phyloP scores from a whole-genome alignment of 2,113 vertebrate genomes.

The Leucoraja erinaceus region DNA sequence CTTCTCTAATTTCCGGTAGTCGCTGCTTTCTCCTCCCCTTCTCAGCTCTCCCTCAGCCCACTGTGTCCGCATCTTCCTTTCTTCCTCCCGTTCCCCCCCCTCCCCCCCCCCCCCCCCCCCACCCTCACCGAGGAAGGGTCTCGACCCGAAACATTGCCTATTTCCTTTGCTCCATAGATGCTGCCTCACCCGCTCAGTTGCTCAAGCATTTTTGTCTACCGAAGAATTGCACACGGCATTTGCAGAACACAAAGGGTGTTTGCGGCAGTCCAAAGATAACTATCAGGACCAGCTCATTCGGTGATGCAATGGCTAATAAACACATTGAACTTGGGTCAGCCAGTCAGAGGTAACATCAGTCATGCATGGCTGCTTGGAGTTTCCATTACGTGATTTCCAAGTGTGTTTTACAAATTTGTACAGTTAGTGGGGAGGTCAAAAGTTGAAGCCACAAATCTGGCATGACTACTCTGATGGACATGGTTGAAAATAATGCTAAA shows the following conservation, averaged over 20 bases:
- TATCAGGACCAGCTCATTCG: not conserved
- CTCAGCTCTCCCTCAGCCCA: too few species aligned
- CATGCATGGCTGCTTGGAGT: not conserved
- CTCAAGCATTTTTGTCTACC: too few species aligned
- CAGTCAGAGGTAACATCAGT: conserved; percentile 6
- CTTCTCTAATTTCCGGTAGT: too few species aligned
- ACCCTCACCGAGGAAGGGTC: too few species aligned
- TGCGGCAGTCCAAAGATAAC: not conserved
- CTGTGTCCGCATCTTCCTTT: too few species aligned
- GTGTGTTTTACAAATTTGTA: not conserved
- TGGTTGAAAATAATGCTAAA: not conserved
- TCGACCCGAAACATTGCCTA: too few species aligned
- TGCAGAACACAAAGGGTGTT: not conserved
- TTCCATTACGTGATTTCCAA: not conserved
- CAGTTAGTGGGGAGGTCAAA: not conserved
- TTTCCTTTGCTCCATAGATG: too few species aligned
- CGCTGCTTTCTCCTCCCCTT: too few species aligned
- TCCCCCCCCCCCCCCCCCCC: too few species aligned
- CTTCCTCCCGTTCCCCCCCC: too few species aligned
- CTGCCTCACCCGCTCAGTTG: too few species aligned
- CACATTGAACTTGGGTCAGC: not conserved
- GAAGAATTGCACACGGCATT: not conserved
- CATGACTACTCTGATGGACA: not conserved
- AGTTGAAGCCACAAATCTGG: not conserved
- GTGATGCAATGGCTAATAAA: not conserved